These are phyloP conservation scores for Terrapene triunguis DNA, from an alignment of 2,113 vertebrate species.

Conservation along the genomic window DNA sequence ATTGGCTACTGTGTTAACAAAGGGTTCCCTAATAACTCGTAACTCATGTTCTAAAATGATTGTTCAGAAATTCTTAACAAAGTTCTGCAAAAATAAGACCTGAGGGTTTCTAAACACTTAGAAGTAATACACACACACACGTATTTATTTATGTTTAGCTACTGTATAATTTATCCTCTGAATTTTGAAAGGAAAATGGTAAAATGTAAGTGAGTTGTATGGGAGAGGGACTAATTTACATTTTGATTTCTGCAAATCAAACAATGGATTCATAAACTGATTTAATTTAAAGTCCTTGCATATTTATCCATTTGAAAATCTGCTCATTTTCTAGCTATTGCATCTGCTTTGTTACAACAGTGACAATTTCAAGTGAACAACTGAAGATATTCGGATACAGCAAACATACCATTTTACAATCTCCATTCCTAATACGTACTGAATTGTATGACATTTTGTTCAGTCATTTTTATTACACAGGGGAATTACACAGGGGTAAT, in stretches of 20 bases:
- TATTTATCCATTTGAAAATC: background rate
- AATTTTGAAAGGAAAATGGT: background rate
- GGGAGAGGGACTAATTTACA: accelerated
- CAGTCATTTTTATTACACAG: background rate
- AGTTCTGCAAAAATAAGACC: background rate
- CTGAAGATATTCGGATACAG: background rate
- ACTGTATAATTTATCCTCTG: background rate
- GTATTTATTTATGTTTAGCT: background rate
- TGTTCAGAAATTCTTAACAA: background rate
- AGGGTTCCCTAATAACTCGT: background rate
- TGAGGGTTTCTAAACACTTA: background rate
- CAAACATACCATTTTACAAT: background rate
- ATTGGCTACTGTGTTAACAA: background rate
- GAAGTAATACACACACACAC: background rate
- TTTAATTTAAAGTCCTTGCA: background rate
- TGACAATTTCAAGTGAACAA: background rate
- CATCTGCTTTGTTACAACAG: background rate
- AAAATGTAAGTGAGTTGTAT: background rate
- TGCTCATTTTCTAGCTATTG: background rate
- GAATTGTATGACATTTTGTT: background rate
- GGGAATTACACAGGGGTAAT: background rate
- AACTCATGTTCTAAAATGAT: background rate
- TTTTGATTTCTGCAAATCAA: accelerated
- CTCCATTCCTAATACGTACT: background rate
- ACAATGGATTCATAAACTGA: background rate